A percentile compares a stretch with the other conserved stretches of the same genome.
phyloP scores from a whole-genome alignment of 2,888 invertebrate species.

The Calameuta pallipes region DNA sequence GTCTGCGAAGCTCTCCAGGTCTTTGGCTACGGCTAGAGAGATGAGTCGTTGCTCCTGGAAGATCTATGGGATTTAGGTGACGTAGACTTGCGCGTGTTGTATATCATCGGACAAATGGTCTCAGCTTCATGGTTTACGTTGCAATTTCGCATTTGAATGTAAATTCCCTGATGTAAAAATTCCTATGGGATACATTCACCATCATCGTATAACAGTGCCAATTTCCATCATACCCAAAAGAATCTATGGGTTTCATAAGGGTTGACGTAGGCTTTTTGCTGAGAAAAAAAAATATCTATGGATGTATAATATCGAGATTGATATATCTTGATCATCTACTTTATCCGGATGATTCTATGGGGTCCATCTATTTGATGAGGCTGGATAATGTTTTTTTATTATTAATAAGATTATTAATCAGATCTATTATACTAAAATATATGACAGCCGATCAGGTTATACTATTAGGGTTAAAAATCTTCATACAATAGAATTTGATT shows the following conservation, averaged over 20 bases:
- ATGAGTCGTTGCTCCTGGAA: not conserved
- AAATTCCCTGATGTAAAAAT: not conserved
- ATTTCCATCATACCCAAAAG: not conserved
- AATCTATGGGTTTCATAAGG: not conserved
- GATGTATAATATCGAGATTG: not conserved
- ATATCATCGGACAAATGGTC: not conserved
- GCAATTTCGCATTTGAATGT: not conserved
- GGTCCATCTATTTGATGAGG: not conserved
- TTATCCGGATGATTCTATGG: not conserved
- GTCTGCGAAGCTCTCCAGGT: not conserved
- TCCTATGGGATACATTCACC: not conserved
- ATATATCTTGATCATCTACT: not conserved
- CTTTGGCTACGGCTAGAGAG: not conserved
- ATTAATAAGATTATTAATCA: not conserved
- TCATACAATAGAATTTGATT: not conserved
- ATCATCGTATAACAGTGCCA: not conserved
- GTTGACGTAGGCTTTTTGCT: not conserved
- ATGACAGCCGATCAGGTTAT: not conserved
- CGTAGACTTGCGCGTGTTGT: not conserved
- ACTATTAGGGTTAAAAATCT: not conserved
- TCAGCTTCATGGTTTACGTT: not conserved
- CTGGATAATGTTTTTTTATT: not conserved
- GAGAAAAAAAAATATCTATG: not conserved
- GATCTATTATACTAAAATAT: not conserved
- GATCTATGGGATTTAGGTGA: not conserved